These are phyloP conservation scores for Platycercus adscitus DNA, from an alignment of 2,113 vertebrate species.

Conservation along the genomic window DNA sequence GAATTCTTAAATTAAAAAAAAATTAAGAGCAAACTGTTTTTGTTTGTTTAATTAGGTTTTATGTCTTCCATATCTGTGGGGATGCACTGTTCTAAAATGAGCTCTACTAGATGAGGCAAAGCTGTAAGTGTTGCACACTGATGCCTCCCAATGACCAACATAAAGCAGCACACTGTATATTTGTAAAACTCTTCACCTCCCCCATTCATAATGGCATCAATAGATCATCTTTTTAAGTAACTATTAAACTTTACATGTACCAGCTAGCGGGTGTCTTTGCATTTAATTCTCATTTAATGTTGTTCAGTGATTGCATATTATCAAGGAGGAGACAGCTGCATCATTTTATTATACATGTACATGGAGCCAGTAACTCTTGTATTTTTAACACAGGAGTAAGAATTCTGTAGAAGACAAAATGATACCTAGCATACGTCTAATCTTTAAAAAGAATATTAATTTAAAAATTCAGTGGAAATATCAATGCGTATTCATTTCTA, in stretches of 20 bases:
- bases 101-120: background rate
- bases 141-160: slow-evolving; percentile 65
- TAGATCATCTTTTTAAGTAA: background rate
- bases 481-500: background rate
- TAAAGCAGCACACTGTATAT: slow-evolving; percentile 47
- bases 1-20: background rate
- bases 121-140: slow-evolving; percentile 51
- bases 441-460: background rate
- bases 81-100: background rate
- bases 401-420: background rate
- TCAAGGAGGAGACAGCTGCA: background rate
- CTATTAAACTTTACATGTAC: background rate
- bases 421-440: background rate
- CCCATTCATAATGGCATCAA: background rate
- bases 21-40: background rate
- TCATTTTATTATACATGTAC: background rate
- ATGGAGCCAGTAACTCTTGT: background rate
- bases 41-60: background rate
- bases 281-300: background rate
- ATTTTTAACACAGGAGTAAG: background rate
- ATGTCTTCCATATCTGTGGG: background rate
- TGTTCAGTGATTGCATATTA: background rate
- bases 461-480: background rate
- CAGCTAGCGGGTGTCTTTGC: background rate
- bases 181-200: background rate